These are phyloP conservation scores for Andricus grossulariae DNA, from an alignment of 1,140 invertebrate species.

Conservation along the genomic window DNA sequence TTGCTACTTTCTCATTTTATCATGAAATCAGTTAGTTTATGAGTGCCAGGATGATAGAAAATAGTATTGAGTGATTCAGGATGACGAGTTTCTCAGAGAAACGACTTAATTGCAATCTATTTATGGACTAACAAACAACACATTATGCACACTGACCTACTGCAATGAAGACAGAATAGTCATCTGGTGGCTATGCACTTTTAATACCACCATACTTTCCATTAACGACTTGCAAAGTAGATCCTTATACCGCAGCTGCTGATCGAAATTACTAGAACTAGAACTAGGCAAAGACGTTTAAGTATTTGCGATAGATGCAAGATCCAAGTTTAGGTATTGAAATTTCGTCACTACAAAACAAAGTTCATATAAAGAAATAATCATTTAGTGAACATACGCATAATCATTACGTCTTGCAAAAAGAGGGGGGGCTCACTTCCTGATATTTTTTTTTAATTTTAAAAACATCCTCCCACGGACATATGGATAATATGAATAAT, in stretches of 20 bases:
- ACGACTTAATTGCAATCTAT: conserved; percentile 16
- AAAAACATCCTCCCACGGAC: too few species aligned
- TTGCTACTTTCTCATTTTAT: background rate
- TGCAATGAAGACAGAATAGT: conserved; percentile 8
- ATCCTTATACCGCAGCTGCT: background rate
- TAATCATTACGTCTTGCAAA: too few species aligned
- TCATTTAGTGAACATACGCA: too few species aligned
- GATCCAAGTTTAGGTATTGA: too few species aligned
- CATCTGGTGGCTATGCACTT: background rate
- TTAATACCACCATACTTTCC: conserved; percentile 6
- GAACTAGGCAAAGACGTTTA: conserved; percentile 9
- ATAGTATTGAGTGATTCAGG: conserved; percentile 7
- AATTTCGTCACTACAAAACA: too few species aligned
- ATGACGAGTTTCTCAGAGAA: background rate
- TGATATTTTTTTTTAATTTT: too few species aligned
- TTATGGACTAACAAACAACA: background rate
- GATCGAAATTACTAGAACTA: background rate
- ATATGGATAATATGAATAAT: too few species aligned
- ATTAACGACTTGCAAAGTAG: conserved; percentile 17
- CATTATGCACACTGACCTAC: conserved; percentile 17
- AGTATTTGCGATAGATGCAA: too few species aligned
- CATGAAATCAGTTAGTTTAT: background rate
- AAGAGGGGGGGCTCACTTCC: too few species aligned
- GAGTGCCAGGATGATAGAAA: background rate
- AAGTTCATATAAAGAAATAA: too few species aligned